Evolutionary conservation across 2,888 invertebrate species (phyloP), one percentile per base, ranked within the genome.

Genomic region (Sinodicranocentrus sp.): DNA sequence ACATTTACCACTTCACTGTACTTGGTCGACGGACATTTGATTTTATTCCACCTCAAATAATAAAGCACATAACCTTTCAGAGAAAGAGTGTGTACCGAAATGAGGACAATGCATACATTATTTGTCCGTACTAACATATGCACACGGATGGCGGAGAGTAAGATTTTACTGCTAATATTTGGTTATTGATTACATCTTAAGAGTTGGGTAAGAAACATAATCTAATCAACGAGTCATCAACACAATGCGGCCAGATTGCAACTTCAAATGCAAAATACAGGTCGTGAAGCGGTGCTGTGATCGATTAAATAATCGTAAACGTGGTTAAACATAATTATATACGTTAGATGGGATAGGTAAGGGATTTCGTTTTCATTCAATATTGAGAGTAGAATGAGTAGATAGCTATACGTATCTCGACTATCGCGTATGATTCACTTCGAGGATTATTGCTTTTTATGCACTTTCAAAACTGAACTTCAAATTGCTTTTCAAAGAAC

Each of bases 391-490:
- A n/a, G n/a, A n/a, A n/a, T n/a, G n/a, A n/a, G n/a, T n/a, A n/a
- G n/a, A n/a, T n/a, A n/a, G n/a, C n/a, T n/a, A n/a, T n/a, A n/a
- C n/a, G n/a, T n/a, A n/a, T n/a, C n/a, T n/a, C n/a, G 33, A 33
- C 33, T 33, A 33, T 23, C 21, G 21, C 59, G 33, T 33, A 33
- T 33, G 33, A 33, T 33, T 33, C 33, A 33, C 33, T 33, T 33
- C 5, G 3, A 33, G 10, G 3, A 6, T 33, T 33, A 33, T 33
- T 17, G 2, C 33, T 44, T 39, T 52, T 8, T 44, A 52, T 28
- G 52, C 59, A 68, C n/a, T 68, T 44, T 61, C 19, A 39, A 61
- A 70, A 70, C 44, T 78, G 79, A 79, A 79, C 79, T 79, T 79
- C 63, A 79, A 79, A 79, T 33, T 33, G 33, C 3, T 3, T 33